phyloP scores from a whole-genome alignment of 2,797 vertebrate genomes.

The Cryptoblepharus egeriae region DNA sequence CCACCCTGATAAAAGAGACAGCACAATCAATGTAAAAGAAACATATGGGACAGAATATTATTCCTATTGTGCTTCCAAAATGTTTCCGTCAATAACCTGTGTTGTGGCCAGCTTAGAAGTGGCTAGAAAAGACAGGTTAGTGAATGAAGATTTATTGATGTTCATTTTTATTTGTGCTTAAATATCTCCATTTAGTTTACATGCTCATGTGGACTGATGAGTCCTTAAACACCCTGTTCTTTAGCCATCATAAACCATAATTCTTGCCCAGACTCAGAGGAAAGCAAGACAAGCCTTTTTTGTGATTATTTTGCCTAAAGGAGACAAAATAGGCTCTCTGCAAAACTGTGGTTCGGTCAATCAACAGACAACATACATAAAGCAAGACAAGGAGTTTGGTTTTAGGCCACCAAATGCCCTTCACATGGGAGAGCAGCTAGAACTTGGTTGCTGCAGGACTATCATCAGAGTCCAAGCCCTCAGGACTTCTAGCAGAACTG shows the following conservation, averaged over 20 bases:
- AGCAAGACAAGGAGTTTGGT: neutral
- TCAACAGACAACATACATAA: neutral
- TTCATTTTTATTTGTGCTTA: conserved; percentile 41
- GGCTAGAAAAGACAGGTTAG: neutral
- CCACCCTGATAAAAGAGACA: neutral
- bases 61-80: conserved; percentile 12
- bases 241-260: conserved; percentile 35
- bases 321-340: conserved; percentile 34
- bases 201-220: conserved; percentile 31
- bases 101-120: neutral
- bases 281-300: conserved; percentile 46
- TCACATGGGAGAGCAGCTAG: neutral
- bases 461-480: neutral
- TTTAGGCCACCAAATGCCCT: neutral
- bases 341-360: conserved; percentile 9
- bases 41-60: neutral
- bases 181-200: conserved; percentile 53
- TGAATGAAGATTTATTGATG: conserved; percentile 48
- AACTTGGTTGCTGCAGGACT: neutral
- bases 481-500: neutral
- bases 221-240: conserved; percentile 44
- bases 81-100: conserved; percentile 6
- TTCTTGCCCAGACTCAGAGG: conserved; percentile 38
- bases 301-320: conserved; percentile 27
- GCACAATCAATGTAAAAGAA: neutral